phyloP scores from a whole-genome alignment of 1,140 invertebrate genomes.

The Myzus persicae region DNA sequence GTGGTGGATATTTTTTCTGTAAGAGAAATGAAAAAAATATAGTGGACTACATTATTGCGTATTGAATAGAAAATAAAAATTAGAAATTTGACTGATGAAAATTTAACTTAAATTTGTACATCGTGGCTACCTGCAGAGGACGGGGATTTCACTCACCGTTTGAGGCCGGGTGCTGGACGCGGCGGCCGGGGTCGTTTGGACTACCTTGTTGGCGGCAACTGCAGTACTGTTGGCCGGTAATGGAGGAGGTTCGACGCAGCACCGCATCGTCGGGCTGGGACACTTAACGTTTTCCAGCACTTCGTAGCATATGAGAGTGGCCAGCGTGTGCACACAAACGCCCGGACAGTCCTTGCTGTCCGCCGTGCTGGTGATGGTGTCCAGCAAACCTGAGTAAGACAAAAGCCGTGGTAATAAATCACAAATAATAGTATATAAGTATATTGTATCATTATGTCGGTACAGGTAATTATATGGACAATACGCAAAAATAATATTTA shows the following conservation, averaged over 20 bases:
- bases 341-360: constrained; percentile 85
- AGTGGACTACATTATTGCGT: too few relatives aligned
- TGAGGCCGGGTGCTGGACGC: constrained; percentile 55
- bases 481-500: too few relatives aligned
- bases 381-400: constrained; percentile 74
- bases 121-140: too few relatives aligned
- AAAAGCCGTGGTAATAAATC: neutral
- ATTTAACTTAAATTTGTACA: too few relatives aligned
- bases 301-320: constrained; percentile 83
- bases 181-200: constrained; percentile 19
- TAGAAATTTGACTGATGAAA: too few relatives aligned
- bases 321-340: constrained; percentile 81
- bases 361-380: constrained; percentile 82
- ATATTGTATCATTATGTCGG: too few relatives aligned
- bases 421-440: neutral
- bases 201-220: constrained; percentile 29
- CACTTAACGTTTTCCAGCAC: constrained; percentile 82
- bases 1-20: too few relatives aligned
- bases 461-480: too few relatives aligned
- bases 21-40: too few relatives aligned
- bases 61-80: too few relatives aligned
- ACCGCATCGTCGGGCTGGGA: constrained; percentile 79
- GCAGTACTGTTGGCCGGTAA: constrained; percentile 63
- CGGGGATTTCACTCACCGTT: neutral
- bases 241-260: constrained; percentile 77